Evolutionary conservation across 1,140 invertebrate genomes (phyloP).

Genomic region (Drosophila leontia): DNA sequence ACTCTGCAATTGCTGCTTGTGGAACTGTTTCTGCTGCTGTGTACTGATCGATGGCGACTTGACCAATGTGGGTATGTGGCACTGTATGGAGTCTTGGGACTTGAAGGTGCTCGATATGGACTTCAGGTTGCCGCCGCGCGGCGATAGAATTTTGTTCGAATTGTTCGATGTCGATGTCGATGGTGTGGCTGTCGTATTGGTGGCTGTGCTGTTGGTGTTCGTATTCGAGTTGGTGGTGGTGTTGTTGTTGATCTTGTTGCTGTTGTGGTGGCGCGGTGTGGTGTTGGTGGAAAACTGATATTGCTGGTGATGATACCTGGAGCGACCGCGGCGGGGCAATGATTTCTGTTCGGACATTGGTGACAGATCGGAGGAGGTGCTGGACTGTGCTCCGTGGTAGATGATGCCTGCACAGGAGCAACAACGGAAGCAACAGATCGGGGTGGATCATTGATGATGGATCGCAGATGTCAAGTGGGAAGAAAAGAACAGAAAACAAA

Average conservation of each 20-base stretch:
- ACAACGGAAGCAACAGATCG: slow-evolving; percentile 8
- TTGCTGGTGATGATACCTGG: slow-evolving; percentile 87
- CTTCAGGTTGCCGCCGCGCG: slow-evolving; percentile 81
- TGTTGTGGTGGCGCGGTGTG: slow-evolving; percentile 85
- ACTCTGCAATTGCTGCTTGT: slow-evolving; percentile 65
- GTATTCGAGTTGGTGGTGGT: slow-evolving; percentile 58
- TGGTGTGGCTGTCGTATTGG: slow-evolving; percentile 68
- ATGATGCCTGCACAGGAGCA: slow-evolving; percentile 87
- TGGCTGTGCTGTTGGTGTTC: slow-evolving; percentile 62
- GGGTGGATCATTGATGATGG: slow-evolving; percentile 30
- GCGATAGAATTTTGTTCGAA: slow-evolving; percentile 80
- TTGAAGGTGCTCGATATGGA: slow-evolving; percentile 84
- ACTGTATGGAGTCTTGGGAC: slow-evolving; percentile 84
- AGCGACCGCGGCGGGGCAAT: slow-evolving; percentile 88
- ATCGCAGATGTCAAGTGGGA: slow-evolving; percentile 50
- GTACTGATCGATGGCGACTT: slow-evolving; percentile 83
- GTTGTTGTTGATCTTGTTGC: slow-evolving; percentile 79
- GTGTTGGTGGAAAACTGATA: slow-evolving; percentile 85
- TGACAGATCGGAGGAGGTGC: slow-evolving; percentile 91
- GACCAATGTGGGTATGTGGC: slow-evolving; percentile 84
- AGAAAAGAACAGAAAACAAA: slow-evolving; percentile 71
- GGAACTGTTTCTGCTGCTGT: slow-evolving; percentile 82
- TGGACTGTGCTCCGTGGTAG: slow-evolving; percentile 91
- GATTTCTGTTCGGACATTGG: slow-evolving; percentile 92
- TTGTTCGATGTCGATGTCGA: slow-evolving; percentile 50